Base-by-base conservation (phyloP, 2,113 vertebrate genomes). In the Smithornis capensis region DNA sequence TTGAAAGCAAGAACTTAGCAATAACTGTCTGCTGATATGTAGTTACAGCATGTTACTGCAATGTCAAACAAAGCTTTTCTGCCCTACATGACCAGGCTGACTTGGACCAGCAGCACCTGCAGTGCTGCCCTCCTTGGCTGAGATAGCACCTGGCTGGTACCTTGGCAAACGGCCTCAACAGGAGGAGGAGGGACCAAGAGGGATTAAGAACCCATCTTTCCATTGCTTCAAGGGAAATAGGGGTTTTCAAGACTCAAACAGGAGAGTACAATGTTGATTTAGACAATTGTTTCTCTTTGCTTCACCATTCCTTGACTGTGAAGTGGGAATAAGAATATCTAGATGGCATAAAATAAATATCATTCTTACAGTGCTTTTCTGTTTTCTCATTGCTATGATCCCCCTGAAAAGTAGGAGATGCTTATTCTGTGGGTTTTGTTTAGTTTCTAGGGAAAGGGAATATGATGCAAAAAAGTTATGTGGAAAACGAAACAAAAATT, bases 81-180 rank as follows among this genome's bases (percentile, higher is more conserved):
- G 12, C 53, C 21, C 49, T 35, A 5, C 5, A 1, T 9, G 33
- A 25, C 23, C 42, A 40, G 27, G 49, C 57, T 6, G 19, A 8
- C 60, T 70, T 2, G 1, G 53, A 28, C n/a, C 23, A 29, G 28
- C 82, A 57, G 55, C 6, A 22, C 14, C 44, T 24, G 10, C 45
- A 35, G 18, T 3, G n/a, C 60, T 74, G 55, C 31, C 18, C 12
- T 59, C 64, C 47, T 9, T 53, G 65, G 5, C 60, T 19, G 28
- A 67, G 33, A 40, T 44, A 2, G 24, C 1, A 7, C 35, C 11
- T 56, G 33, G 0, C 23, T 33, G 23, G n/a, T 17, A 28, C 25
- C 55, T 6, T 4, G 25, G 23, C 2, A 0, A 25, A 6, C 47
- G 52, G 27, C 14, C 56, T 53, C 31, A 11, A 7, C 5, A 5